Percentiles rank a stretch among this genome's conserved stretches.
Evolutionary conservation across 2,113 vertebrate species (phyloP).

Genomic region (Epinephelus lanceolatus): DNA sequence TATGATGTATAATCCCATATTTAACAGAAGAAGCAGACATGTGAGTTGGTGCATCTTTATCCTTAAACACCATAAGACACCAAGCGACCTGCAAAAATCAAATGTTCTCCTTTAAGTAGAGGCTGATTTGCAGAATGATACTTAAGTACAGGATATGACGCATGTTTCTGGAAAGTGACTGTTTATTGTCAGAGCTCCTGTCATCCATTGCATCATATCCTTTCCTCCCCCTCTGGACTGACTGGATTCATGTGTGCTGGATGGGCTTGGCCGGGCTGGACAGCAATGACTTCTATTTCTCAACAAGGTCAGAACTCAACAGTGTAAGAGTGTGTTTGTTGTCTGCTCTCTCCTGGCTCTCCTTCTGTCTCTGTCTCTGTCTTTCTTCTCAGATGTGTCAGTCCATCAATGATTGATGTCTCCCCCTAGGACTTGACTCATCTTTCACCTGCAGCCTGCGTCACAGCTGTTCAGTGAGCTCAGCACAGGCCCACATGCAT

Average conservation of each 20-base stretch:
- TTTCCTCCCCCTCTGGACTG: slow-evolving; percentile 40
- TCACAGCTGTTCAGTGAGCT: slow-evolving; percentile 74
- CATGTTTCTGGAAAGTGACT: slow-evolving; percentile 30
- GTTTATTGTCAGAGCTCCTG: slow-evolving; percentile 23
- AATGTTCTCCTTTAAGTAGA: neutral
- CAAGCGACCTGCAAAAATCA: neutral
- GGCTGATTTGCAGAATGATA: slow-evolving; percentile 4
- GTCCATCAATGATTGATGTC: slow-evolving; percentile 74
- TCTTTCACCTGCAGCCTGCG: slow-evolving; percentile 80
- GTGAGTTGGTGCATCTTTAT: neutral
- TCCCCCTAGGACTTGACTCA: slow-evolving; percentile 69
- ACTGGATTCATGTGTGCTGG: slow-evolving; percentile 34
- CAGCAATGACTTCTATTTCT: slow-evolving; percentile 28
- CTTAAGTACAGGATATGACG: slow-evolving; percentile 42
- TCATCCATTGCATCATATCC: slow-evolving; percentile 66
- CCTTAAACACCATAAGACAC: neutral
- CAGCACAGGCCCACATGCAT: slow-evolving; percentile 47
- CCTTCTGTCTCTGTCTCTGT: slow-evolving; percentile 41
- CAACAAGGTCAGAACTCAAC: slow-evolving; percentile 43
- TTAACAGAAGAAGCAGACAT: neutral
- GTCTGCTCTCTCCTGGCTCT: slow-evolving; percentile 50
- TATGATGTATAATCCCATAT: neutral
- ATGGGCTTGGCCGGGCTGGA: slow-evolving; percentile 42
- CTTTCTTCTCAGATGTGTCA: slow-evolving; percentile 72
- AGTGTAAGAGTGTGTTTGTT: slow-evolving; percentile 54